phyloP scores from a whole-genome alignment of 2,797 vertebrate species.

The Huso huso region DNA sequence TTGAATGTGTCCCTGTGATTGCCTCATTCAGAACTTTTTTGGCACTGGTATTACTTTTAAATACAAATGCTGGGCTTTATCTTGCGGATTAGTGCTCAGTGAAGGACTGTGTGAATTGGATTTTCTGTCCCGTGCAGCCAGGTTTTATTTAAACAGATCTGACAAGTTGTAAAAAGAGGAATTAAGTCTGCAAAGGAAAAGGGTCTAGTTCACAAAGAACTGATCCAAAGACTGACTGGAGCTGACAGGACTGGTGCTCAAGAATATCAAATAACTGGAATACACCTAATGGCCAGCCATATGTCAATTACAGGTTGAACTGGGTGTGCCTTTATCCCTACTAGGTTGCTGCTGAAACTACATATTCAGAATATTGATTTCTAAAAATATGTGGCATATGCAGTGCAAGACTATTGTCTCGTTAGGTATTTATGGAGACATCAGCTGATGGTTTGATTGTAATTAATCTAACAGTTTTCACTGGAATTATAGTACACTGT shows the following conservation, averaged over 20 bases:
- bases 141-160: constrained; percentile 8
- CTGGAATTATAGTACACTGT: not conserved
- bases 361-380: not conserved
- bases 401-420: not conserved
- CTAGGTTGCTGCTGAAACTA: not conserved
- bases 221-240: constrained; percentile 6
- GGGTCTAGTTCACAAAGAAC: not conserved
- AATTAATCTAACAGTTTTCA: not conserved
- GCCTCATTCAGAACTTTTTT: constrained; percentile 1
- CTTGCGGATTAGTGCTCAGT: constrained; percentile 2
- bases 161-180: not conserved
- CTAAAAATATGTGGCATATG: not conserved
- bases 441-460: not conserved
- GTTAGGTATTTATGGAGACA: constrained; percentile 1
- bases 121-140: not conserved
- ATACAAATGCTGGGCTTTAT: constrained; percentile 24
- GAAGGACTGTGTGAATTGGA: not conserved
- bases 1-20: constrained; percentile 44
- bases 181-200: constrained; percentile 1
- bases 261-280: not conserved
- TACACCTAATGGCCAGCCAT: not conserved
- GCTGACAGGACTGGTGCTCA: not conserved
- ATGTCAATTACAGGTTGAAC: not conserved
- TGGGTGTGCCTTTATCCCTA: not conserved
- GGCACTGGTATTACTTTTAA: constrained; percentile 15